Conservation (phyloP, 2,888 invertebrate genomes). For the Allophyes oxyacanthae region DNA sequence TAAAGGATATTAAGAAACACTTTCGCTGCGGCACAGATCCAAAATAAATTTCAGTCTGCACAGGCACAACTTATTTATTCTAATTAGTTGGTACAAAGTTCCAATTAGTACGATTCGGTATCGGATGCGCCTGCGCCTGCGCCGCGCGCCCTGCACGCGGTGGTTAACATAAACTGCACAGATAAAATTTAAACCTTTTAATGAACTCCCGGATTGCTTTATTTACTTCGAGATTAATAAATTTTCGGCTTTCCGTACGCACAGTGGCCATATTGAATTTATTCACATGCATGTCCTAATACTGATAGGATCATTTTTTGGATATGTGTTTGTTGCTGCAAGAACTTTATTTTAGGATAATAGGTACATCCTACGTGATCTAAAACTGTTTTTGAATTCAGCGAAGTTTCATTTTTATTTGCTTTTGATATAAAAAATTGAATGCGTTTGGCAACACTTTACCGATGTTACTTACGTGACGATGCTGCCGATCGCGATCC, state of each 20-base stretch:
- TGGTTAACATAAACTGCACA: constrained; percentile 81
- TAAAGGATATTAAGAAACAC: constrained; percentile 59
- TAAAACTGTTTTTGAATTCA: too few species aligned
- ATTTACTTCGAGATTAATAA: constrained; percentile 76
- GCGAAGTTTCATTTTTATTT: too few species aligned
- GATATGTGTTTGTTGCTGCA: constrained; percentile 8
- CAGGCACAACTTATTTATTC: constrained; percentile 76
- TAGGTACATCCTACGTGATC: too few species aligned
- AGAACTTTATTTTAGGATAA: too few species aligned
- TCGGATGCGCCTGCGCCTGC: constrained; percentile 70
- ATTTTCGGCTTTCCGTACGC: constrained; percentile 70
- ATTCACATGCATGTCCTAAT: constrained; percentile 59
- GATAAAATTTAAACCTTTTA: constrained; percentile 84
- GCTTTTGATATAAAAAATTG: too few species aligned
- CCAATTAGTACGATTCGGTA: constrained; percentile 82
- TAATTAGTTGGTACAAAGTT: constrained; percentile 82
- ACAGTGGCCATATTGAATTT: constrained; percentile 56
- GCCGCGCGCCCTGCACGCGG: constrained; percentile 63
- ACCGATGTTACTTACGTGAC: too few species aligned
- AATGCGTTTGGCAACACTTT: too few species aligned
- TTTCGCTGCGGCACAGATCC: constrained; percentile 61
- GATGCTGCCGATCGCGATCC: too few species aligned
- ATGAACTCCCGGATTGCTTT: constrained; percentile 81
- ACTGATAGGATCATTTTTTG: constrained; percentile 57
- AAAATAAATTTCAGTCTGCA: constrained; percentile 68